Evolutionary conservation across 2,113 vertebrate genomes (phyloP).

Genomic region (Rallus limicola): DNA sequence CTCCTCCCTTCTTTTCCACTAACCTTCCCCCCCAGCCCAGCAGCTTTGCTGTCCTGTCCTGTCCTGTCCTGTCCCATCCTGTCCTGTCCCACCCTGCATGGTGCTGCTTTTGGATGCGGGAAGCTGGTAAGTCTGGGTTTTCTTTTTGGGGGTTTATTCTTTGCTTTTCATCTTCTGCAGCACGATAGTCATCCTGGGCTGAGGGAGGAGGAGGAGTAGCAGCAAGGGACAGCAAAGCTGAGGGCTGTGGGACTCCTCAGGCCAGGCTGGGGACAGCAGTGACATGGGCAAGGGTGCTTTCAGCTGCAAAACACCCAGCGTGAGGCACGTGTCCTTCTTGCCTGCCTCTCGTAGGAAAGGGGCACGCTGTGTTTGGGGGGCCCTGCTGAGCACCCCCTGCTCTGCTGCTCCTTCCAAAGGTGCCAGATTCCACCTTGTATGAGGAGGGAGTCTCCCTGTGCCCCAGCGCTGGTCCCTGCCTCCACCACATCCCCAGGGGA

Average conservation of each 20-base stretch:
- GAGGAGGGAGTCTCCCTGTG: neutral
- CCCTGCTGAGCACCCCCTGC: neutral
- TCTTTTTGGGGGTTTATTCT: neutral
- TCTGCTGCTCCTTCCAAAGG: neutral
- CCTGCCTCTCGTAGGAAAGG: neutral
- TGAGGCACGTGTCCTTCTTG: neutral
- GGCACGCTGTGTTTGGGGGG: neutral
- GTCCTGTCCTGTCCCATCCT: neutral
- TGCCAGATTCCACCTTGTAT: neutral
- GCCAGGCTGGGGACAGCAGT: neutral
- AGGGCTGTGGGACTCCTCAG: neutral
- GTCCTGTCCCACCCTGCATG: neutral
- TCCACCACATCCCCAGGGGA: neutral
- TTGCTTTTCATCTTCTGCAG: conserved; percentile 67
- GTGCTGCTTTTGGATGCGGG: conserved; percentile 69
- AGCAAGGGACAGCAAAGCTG: neutral
- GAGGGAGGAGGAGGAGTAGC: neutral
- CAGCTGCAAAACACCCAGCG: neutral
- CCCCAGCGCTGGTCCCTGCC: neutral
- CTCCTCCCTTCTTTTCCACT: neutral
- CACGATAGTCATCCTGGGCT: neutral
- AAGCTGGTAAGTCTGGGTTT: conserved; percentile 56
- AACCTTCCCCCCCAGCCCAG: neutral
- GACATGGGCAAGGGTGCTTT: neutral
- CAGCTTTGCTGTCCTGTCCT: conserved; percentile 45